A percentile compares a stretch with the other conserved stretches of the same genome.
phyloP scores from a whole-genome alignment of 2,113 vertebrate genomes.

The Trachemys scripta region DNA sequence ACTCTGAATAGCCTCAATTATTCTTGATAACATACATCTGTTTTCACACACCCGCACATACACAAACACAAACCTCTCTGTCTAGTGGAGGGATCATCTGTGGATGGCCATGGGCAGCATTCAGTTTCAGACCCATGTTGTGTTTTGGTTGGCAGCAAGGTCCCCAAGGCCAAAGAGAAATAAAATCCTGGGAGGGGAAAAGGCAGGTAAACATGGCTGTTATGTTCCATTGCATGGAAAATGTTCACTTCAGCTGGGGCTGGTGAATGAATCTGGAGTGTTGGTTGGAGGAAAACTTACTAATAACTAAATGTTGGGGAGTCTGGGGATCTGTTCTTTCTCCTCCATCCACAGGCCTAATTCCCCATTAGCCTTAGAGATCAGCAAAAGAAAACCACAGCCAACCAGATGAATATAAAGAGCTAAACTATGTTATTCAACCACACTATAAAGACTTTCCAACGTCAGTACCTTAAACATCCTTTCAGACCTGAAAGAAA shows the following conservation, averaged over 20 bases:
- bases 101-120: not conserved
- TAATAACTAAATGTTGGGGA: not conserved
- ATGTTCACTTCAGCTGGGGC: not conserved
- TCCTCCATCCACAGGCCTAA: not conserved
- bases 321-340: not conserved
- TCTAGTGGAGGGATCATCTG: not conserved
- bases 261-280: not conserved
- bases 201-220: conserved; percentile 37
- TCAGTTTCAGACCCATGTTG: conserved; percentile 66
- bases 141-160: conserved; percentile 63
- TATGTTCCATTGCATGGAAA: not conserved
- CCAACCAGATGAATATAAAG: rapidly evolving
- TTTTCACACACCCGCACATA: not conserved
- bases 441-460: rapidly evolving
- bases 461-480: not conserved
- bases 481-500: not conserved
- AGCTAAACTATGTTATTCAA: not conserved
- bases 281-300: not conserved
- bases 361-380: not conserved
- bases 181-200: conserved; percentile 53
- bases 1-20: conserved; percentile 67
- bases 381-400: not conserved
- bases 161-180: conserved; percentile 68
- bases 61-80: conserved; percentile 48
- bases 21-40: conserved; percentile 73